Conservation (phyloP, 2,888 invertebrate genomes). For the Aleiodes alternator region DNA sequence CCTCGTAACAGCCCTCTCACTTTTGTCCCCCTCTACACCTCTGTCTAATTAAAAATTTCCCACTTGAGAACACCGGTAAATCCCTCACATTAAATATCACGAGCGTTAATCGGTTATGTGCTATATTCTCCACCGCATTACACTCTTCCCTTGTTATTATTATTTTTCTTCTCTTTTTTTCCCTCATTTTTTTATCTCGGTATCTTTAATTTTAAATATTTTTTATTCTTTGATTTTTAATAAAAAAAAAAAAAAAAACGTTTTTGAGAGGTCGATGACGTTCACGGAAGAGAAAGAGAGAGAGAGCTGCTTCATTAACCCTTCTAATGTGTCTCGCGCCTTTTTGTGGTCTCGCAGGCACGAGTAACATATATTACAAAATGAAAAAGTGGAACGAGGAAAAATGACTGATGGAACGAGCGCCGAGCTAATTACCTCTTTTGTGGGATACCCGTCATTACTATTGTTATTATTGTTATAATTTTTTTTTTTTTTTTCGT, state of each 20-base stretch:
- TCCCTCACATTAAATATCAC: constrained; percentile 20
- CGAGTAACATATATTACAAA: constrained; percentile 15
- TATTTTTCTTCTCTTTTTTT: constrained; percentile 28
- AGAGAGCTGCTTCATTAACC: constrained; percentile 66
- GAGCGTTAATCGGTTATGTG: constrained; percentile 58
- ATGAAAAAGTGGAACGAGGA: constrained; percentile 25
- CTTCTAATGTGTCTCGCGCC: constrained; percentile 67
- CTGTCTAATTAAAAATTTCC: constrained; percentile 44
- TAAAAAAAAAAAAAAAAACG: constrained; percentile 23
- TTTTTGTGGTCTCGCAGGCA: constrained; percentile 39
- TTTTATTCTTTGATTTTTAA: constrained; percentile 32
- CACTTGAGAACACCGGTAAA: constrained; percentile 8
- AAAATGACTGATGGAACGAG: constrained; percentile 72
- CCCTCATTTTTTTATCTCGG: background rate
- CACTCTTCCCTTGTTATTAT: constrained; percentile 26
- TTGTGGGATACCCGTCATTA: constrained; percentile 54
- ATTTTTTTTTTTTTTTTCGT: constrained; percentile 61
- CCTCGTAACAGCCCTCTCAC: background rate
- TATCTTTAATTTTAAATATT: background rate
- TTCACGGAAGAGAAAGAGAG: constrained; percentile 26
- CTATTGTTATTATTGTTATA: background rate
- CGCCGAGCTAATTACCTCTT: constrained; percentile 71
- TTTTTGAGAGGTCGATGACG: constrained; percentile 46
- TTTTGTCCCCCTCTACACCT: background rate
- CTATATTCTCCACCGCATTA: constrained; percentile 35